phyloP scores from a whole-genome alignment of 2,888 invertebrate genomes.

The Temnothorax unifasciatus region DNA sequence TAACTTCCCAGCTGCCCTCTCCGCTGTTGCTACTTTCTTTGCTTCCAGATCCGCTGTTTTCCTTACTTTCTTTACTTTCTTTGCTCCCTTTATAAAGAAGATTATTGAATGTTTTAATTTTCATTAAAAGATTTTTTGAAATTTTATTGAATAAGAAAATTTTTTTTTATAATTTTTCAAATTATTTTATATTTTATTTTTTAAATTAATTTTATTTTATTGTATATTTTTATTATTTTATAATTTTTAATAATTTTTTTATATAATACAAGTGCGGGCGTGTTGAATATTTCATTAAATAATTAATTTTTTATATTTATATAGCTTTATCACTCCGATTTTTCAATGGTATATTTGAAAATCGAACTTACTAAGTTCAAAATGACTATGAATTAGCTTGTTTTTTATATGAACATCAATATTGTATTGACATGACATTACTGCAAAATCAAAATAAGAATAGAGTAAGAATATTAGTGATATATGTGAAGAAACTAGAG shows the following conservation, averaged over 20 bases:
- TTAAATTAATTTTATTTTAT: not conserved
- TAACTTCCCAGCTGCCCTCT: not conserved
- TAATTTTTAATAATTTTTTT: too few species aligned
- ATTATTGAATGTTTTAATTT: not conserved
- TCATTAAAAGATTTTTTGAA: too few species aligned
- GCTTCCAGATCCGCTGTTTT: too few species aligned
- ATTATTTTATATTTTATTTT: not conserved
- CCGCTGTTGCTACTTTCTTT: too few species aligned
- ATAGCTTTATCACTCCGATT: not conserved
- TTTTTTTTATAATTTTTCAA: not conserved
- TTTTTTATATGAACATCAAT: not conserved
- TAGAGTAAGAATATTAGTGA: not conserved
- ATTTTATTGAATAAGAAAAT: too few species aligned
- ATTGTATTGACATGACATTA: not conserved
- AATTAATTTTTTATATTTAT: not conserved
- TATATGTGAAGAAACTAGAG: not conserved
- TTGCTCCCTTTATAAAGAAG: not conserved
- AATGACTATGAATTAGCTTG: not conserved
- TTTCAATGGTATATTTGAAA: not conserved
- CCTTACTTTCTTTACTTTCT: too few species aligned
- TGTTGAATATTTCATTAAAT: not conserved
- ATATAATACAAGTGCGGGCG: too few species aligned
- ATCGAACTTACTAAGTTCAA: not conserved
- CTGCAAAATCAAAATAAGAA: not conserved
- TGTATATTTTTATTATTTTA: too few species aligned